phyloP scores from a whole-genome alignment of 2,888 invertebrate genomes.

The Falcaria lacertinaria region DNA sequence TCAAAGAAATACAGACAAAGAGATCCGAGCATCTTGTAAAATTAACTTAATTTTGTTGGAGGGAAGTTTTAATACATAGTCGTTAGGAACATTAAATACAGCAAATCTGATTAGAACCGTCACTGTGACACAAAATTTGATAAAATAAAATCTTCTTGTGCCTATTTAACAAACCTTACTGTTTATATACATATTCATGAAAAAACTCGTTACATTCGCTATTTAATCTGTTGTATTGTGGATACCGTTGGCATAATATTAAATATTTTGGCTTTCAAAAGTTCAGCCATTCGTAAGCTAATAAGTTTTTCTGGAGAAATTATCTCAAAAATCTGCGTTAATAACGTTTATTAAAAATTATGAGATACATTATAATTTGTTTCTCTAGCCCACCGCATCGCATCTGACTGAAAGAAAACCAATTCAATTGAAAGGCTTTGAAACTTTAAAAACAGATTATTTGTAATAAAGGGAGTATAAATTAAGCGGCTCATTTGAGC shows the following conservation, averaged over 20 bases:
- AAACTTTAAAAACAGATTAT: constrained; percentile 49
- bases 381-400: not conserved
- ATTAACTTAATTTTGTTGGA: constrained; percentile 34
- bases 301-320: too few relatives aligned
- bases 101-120: constrained; percentile 39
- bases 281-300: too few relatives aligned
- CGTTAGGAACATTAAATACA: constrained; percentile 44
- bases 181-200: not conserved
- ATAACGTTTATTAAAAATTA: not conserved
- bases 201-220: too few relatives aligned
- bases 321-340: too few relatives aligned
- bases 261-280: too few relatives aligned
- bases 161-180: not conserved
- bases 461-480: constrained; percentile 60
- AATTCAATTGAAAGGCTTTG: constrained; percentile 15
- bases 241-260: too few relatives aligned
- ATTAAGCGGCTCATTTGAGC: constrained; percentile 72
- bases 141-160: constrained; percentile 4
- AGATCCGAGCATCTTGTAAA: constrained; percentile 13
- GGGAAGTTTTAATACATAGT: constrained; percentile 36
- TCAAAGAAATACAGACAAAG: constrained; percentile 10
- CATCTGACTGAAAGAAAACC: not conserved
- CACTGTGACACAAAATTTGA: constrained; percentile 17
- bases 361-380: not conserved
- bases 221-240: too few relatives aligned